Base-by-base conservation (phyloP, 2,888 invertebrate species). In the Drepanosiphum platanoidis region DNA sequence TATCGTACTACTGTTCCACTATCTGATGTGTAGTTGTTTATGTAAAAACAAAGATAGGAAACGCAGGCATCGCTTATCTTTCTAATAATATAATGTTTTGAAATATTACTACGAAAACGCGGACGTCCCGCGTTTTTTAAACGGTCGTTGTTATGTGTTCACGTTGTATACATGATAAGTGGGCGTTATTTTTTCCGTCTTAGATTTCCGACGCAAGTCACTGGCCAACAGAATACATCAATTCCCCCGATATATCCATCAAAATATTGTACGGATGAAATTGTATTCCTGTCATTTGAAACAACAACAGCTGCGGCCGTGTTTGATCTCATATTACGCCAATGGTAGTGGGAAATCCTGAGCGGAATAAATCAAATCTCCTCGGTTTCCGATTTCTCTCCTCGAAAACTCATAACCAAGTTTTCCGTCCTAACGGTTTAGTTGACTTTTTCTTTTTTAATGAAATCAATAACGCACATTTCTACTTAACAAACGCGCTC, bases 361-460 rank as follows among this genome's bases (percentile, higher is more conserved):
- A 68, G 8, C 8, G 27, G 79, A 68, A 68, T 79, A 79, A 79
- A 79, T 79, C 66, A 46, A 34, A 27, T 34, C 68, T 18, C 18
- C 46, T 68, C 32, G 13, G 7, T 68, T 68, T 66, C 13, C 46
- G 34, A 66, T 42, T 79, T 68, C 8, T 18, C 46, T 8, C n/a
- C 42, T n/a, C 22, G 4, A 42, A 79, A 79, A 68, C 79, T 79
- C 46, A 79, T 79, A 79, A 68, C 68, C 79, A 68, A 79, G 52
- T 79, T 79, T 79, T 78, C 68, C 34, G 15, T 46, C 34, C n/a
- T 46, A 34, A 5, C 32, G 15, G 15, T 32, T 34, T 46, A 46
- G 27, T 30, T 32, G 18, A 32, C 15, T 32, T 39, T 77, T 77
- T 77, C 3, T 5, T 39, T 61, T 61, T 61, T 27, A 64, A 64